Evolutionary conservation across 1,140 invertebrate genomes (phyloP).

Genomic region (Mizuhopecten yessoensis): DNA sequence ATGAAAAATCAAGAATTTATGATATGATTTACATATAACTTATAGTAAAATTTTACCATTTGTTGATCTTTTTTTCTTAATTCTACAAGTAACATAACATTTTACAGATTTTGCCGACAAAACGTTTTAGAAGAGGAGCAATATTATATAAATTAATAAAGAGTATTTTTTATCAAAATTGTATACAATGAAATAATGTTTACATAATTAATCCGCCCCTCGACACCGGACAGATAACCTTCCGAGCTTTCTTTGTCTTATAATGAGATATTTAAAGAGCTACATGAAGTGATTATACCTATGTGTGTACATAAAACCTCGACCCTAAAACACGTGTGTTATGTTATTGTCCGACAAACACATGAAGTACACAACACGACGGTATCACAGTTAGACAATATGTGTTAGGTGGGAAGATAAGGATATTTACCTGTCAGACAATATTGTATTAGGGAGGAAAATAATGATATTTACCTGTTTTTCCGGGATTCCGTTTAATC

Average conservation of each 20-base stretch:
- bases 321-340: neutral
- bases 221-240: neutral
- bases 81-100: too few relatives aligned
- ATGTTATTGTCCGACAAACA: neutral
- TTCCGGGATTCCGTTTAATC: slow-evolving; percentile 77
- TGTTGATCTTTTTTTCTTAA: too few relatives aligned
- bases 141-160: too few relatives aligned
- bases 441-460: neutral
- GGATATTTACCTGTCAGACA: neutral
- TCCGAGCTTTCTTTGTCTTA: neutral
- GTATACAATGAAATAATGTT: too few relatives aligned
- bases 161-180: too few relatives aligned
- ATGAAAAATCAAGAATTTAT: too few relatives aligned
- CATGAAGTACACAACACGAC: neutral
- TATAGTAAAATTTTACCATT: too few relatives aligned
- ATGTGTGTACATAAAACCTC: neutral
- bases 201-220: too few relatives aligned
- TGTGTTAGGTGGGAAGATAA: neutral
- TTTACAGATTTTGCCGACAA: too few relatives aligned
- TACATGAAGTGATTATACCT: neutral
- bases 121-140: too few relatives aligned
- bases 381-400: neutral
- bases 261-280: neutral
- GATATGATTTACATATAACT: too few relatives aligned
- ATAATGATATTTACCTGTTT: slow-evolving; percentile 73